phyloP scores from a whole-genome alignment of 2,888 invertebrate species.

The Oeneis ivallda region DNA sequence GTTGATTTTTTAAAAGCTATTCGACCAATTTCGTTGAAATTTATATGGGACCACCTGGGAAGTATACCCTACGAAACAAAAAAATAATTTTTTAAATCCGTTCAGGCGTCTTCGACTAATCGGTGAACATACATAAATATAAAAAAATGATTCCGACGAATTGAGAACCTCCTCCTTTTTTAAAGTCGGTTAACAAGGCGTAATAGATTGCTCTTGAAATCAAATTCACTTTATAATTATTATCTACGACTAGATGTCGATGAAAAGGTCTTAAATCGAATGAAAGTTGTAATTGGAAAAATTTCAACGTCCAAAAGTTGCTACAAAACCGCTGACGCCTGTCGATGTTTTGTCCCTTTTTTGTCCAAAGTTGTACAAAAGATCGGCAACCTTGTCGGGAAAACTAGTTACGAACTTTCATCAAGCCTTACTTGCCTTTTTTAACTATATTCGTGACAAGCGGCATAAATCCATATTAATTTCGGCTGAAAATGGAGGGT shows the following conservation, averaged over 20 bases:
- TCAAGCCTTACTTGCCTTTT: slow-evolving; percentile 9
- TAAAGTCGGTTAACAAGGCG: no score
- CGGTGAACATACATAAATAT: no score
- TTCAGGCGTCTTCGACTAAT: no score
- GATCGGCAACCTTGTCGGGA: slow-evolving; percentile 7
- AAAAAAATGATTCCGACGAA: no score
- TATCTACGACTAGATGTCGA: neutral
- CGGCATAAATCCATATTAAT: neutral
- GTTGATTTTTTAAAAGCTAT: no score
- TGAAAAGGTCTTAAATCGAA: neutral
- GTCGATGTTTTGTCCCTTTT: slow-evolving; percentile 9
- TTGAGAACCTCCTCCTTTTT: no score
- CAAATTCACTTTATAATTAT: neutral
- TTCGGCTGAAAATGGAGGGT: neutral
- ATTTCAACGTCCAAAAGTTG: slow-evolving; percentile 5
- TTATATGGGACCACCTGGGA: no score
- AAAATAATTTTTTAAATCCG: no score
- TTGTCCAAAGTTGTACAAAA: slow-evolving; percentile 3
- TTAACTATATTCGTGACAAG: neutral
- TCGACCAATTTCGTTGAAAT: no score
- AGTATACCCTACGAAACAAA: no score
- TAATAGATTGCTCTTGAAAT: neutral
- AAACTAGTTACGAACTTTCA: slow-evolving; percentile 10
- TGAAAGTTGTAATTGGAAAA: slow-evolving; percentile 11
- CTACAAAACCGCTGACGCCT: slow-evolving; percentile 5